Base-by-base conservation (phyloP, 2,113 vertebrate genomes). In the Callithrix jacchus region DNA sequence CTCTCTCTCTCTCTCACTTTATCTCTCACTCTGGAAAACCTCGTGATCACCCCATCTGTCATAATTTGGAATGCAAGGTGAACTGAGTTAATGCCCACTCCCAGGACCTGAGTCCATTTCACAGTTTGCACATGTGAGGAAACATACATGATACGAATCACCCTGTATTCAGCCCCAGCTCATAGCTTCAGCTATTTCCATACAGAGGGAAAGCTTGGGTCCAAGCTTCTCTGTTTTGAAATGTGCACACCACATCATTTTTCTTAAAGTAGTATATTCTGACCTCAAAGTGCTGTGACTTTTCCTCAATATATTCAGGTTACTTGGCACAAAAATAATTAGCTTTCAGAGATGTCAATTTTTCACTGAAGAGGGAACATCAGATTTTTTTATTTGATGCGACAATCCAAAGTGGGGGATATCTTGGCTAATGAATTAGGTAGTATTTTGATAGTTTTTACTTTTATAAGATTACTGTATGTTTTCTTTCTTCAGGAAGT, bases 261-360 rank as follows among this genome's bases (percentile, higher is more conserved):
- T 37, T 32, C 20, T 80, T 68, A 49, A 4, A 52, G 30, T 70
- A 52, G 93, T 70, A 82, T 86, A 45, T 94, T 88, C 68, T 88
- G 56, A 85, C 89, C 77, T 94, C 47, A 52, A 92, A 2, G 25
- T 84, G 30, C 12, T 86, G 3, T 47, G 30, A 71, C 64, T 68
- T 64, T 71, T 70, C 23, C 35, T 13, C 18, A 84, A 91, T 74
- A 71, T 32, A 66, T 90, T 87, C 73, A 74, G 87, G 52, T 92
- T 73, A 87, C 64, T 87, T 61, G 58, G 35, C 45, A 11, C 45
- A 90, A 94, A 93, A 58, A 77, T 76, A 91, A 93, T 76, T 76
- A 80, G 56, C 42, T 91, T 88, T 98, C 47, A 84, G 37, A 80
- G 35, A 81, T 88, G 58, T 61, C 71, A 21, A 14, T 85, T 52